Conservation (phyloP, 1,140 invertebrate genomes). For the Eupeodes corollae region DNA sequence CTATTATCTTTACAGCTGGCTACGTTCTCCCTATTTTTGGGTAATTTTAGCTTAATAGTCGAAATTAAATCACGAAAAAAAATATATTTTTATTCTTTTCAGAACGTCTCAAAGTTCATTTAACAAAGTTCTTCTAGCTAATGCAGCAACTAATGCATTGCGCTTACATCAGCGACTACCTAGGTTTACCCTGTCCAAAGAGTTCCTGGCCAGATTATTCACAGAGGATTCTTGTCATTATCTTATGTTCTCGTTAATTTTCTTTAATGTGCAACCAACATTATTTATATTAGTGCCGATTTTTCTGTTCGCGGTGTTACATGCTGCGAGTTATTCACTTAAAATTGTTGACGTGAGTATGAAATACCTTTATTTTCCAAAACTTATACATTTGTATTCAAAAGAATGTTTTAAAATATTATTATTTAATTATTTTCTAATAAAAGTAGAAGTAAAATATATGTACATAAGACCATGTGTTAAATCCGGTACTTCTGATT, state of each 20-base stretch:
- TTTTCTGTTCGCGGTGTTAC: slow-evolving; percentile 79
- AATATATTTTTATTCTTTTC: slow-evolving; percentile 26
- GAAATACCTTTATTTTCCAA: slow-evolving; percentile 1
- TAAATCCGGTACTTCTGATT: too few relatives aligned
- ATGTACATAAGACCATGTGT: too few relatives aligned
- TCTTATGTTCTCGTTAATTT: slow-evolving; percentile 86
- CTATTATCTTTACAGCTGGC: slow-evolving; percentile 67
- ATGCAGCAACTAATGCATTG: slow-evolving; percentile 85
- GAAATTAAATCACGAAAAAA: neutral
- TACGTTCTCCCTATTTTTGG: slow-evolving; percentile 83
- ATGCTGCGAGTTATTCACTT: slow-evolving; percentile 81
- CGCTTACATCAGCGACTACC: slow-evolving; percentile 87
- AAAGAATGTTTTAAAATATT: too few relatives aligned
- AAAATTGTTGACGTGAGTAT: slow-evolving; percentile 79
- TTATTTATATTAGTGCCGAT: slow-evolving; percentile 82
- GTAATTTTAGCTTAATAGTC: slow-evolving; percentile 44
- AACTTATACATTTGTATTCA: slow-evolving; percentile 5
- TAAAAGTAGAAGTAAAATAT: too few relatives aligned
- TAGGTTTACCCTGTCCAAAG: slow-evolving; percentile 61
- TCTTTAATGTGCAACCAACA: slow-evolving; percentile 77
- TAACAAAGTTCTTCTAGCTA: slow-evolving; percentile 80
- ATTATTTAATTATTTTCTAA: too few relatives aligned
- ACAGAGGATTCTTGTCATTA: slow-evolving; percentile 95
- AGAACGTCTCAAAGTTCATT: slow-evolving; percentile 76
- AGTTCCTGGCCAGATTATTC: slow-evolving; percentile 69